Evolutionary conservation across 2,888 invertebrate genomes (phyloP).

Genomic region (Vannuccia rotundouncinata): DNA sequence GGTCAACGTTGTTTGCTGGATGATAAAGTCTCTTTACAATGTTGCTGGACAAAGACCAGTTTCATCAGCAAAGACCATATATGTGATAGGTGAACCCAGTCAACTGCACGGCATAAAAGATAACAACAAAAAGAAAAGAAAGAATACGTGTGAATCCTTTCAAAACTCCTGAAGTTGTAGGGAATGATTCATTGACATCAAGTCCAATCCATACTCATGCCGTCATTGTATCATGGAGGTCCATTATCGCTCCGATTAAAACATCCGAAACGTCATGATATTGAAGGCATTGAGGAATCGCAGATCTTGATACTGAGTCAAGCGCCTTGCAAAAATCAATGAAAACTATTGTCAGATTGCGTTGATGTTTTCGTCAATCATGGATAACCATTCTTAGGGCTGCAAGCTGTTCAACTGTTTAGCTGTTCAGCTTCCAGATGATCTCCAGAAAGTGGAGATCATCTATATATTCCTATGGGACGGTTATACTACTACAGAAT

Average conservation of each 20-base stretch:
- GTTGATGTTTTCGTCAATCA: not conserved
- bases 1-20: conserved; percentile 19
- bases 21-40: not conserved
- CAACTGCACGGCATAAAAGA: not conserved
- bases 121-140: not conserved
- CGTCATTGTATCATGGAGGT: not conserved
- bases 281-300: not conserved
- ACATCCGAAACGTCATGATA: not conserved
- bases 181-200: not conserved
- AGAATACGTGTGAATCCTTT: not conserved
- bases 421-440: too few relatives aligned
- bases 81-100: conserved; percentile 12
- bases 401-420: not conserved
- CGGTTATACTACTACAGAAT: too few relatives aligned
- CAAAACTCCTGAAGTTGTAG: not conserved
- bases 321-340: not conserved
- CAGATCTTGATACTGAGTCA: not conserved
- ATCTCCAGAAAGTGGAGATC: too few relatives aligned
- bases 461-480: too few relatives aligned
- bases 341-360: not conserved
- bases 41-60: not conserved
- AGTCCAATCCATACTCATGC: not conserved
- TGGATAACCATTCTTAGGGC: not conserved
- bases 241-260: not conserved
- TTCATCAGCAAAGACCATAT: conserved; percentile 8